phyloP scores from a whole-genome alignment of 2,888 invertebrate species.

The Trichopoda pennipes region DNA sequence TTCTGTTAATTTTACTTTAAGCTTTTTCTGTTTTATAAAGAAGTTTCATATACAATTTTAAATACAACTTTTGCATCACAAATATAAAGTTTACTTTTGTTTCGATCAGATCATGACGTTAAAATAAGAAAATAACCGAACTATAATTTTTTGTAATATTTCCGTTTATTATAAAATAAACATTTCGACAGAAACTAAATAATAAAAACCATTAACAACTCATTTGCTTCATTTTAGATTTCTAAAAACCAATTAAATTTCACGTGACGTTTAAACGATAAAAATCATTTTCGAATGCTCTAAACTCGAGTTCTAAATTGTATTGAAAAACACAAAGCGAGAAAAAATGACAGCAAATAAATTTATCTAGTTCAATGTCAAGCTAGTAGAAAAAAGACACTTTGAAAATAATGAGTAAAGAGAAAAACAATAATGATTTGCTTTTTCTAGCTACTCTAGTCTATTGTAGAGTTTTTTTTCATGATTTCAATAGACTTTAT shows the following conservation, averaged over 20 bases:
- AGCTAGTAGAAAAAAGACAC: constrained; percentile 1
- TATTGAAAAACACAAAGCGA: neutral
- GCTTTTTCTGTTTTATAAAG: too few species aligned
- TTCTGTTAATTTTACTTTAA: neutral
- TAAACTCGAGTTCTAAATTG: constrained; percentile 36
- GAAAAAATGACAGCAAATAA: constrained; percentile 13
- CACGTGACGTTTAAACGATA: constrained; percentile 31
- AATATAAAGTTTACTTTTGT: neutral
- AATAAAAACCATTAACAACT: too few species aligned
- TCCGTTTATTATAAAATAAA: constrained; percentile 47
- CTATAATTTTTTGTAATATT: constrained; percentile 26
- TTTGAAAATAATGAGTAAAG: constrained; percentile 9
- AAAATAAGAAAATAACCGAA: neutral
- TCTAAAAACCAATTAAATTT: neutral
- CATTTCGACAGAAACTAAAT: neutral
- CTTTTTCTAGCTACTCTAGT: too few species aligned
- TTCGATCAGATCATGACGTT: too few species aligned
- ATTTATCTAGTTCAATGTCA: constrained; percentile 63
- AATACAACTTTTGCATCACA: neutral
- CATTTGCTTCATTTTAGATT: too few species aligned
- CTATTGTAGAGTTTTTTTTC: too few species aligned
- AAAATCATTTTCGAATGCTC: constrained; percentile 10
- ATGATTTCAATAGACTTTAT: too few species aligned
- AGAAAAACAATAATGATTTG: too few species aligned
- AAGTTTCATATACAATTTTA: too few species aligned